Conservation (phyloP, 2,113 vertebrate species). For the Limanda limanda region DNA sequence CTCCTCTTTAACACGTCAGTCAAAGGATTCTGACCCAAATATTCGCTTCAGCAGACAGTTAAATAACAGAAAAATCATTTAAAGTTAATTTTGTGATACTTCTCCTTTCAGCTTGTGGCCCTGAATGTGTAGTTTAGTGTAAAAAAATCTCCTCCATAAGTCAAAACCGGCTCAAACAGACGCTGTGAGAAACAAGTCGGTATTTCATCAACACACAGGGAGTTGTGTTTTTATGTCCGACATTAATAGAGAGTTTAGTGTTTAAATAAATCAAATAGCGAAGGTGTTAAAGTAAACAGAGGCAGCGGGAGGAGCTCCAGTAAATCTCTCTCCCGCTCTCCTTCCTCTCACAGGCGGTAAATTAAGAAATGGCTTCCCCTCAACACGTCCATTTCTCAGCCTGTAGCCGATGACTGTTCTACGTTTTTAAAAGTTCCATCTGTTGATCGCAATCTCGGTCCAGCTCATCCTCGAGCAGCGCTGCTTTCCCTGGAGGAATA, state of each 20-base stretch:
- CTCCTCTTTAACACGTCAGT: background rate
- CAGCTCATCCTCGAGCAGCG: background rate
- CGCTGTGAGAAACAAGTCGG: background rate
- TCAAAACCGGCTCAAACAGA: background rate
- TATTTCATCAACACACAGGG: conserved; percentile 7
- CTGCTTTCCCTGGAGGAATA: conserved; percentile 29
- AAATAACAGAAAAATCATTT: too few relatives aligned
- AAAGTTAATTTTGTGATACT: too few relatives aligned
- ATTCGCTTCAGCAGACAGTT: background rate
- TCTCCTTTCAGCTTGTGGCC: too few relatives aligned
- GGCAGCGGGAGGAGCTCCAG: background rate
- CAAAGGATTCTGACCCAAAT: background rate
- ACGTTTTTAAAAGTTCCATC: conserved; percentile 30
- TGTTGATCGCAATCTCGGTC: background rate
- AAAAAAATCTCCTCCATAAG: too few relatives aligned
- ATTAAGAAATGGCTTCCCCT: background rate
- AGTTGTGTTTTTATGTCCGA: background rate
- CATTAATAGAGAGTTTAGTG: conserved; percentile 11
- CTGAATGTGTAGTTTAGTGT: background rate
- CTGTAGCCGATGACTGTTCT: background rate
- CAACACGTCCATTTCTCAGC: conserved; percentile 3
- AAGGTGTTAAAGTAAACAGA: conserved; percentile 17
- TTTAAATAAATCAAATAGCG: conserved; percentile 20
- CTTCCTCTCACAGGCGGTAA: background rate
- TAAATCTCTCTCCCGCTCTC: background rate